Conservation (phyloP, 2,113 vertebrate species). For the Strix aluco region DNA sequence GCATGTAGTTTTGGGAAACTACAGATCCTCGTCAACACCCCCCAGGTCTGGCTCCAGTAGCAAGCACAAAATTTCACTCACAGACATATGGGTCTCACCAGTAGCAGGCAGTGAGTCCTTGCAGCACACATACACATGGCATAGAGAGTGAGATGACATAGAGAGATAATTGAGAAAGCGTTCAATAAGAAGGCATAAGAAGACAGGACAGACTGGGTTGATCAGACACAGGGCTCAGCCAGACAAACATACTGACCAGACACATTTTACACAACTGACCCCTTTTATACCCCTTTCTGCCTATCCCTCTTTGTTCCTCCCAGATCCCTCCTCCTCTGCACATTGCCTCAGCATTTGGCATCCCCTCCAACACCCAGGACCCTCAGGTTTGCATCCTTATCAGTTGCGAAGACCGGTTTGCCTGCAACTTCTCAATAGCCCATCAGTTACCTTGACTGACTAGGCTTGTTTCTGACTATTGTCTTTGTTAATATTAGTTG, state of each 20-base stretch:
- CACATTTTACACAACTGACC: rapidly evolving
- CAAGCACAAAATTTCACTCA: rapidly evolving
- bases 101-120: neutral
- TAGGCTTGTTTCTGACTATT: neutral
- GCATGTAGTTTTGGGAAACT: neutral
- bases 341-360: neutral
- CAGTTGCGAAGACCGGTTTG: neutral
- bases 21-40: neutral
- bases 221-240: neutral
- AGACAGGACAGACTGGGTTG: neutral
- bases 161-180: neutral
- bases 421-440: neutral
- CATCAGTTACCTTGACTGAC: neutral
- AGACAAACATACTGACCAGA: neutral
- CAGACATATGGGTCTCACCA: neutral
- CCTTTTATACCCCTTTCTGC: neutral
- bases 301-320: neutral
- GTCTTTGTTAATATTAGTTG: neutral
- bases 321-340: neutral
- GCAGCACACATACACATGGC: rapidly evolving
- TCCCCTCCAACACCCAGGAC: neutral
- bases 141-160: neutral
- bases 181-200: neutral
- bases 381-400: neutral
- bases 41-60: neutral